Base-by-base conservation (phyloP, 2,797 vertebrate species). In the Alosa sapidissima region DNA sequence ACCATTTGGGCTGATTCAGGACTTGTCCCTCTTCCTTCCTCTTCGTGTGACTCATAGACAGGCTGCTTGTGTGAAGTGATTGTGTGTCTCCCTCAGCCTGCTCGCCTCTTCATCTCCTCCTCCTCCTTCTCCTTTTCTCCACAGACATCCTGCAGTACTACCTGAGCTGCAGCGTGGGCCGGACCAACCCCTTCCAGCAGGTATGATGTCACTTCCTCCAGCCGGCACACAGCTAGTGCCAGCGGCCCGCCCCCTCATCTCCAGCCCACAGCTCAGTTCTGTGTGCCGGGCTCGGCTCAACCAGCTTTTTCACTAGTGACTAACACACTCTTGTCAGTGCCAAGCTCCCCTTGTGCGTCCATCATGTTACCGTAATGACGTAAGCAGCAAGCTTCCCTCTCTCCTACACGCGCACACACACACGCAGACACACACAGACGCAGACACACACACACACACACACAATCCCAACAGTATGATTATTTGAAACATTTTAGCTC, bases 131-230 rank as follows among this genome's bases (percentile, higher is more conserved):
- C 28, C 47, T 0, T 33, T 41, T 86, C 2, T 86, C 85, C 48
- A 0, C 93, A 99, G 98, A 98, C 81, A 97, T 95, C 85, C 92
- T 99, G 84, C 96, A 95, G 87, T 98, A 99, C 93, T 99, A 99
- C 91, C 94, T 99, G 5, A 93, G 93, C 85, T 99, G 98, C 88
- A 95, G 91, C 33, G 87, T 95, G 88, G 96, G 95, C 0, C 95
- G 96, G 85, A 88, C 93, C 86, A 99, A 99, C 93, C 98, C 98
- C 83, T 99, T 98, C 92, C 98, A 99, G 92, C 98, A 99, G 93
- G 93, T 95, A 92, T 93, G 72, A 47, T 36, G 36, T 78, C 72
- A 78, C 72, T 78, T 78, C 72, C 72, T 78, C 14, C 85, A 78
- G 33, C 14, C 75, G 60, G 1, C 36, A 81, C 52, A 21, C 14